Base-by-base conservation (phyloP, 1,140 invertebrate genomes). In the Drosophila tristis region DNA sequence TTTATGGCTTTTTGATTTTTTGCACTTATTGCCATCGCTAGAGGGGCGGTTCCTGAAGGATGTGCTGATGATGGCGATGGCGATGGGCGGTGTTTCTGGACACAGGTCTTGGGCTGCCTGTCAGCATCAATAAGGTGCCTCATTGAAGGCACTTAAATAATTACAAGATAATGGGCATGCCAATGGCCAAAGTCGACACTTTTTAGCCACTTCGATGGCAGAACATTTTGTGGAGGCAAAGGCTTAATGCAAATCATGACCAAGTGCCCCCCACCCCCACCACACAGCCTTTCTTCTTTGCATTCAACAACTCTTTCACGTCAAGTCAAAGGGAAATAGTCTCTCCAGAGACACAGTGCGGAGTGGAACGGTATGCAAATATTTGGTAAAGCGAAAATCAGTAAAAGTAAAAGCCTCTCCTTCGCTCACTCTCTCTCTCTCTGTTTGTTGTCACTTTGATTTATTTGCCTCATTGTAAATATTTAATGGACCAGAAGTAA, bases 1-100 rank as follows among this genome's bases (percentile, higher is more conserved):
- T 90, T 90, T 90, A 90, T 90, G 86, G 86, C 86, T 82, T 90
- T 90, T 90, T 90, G 86, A 90, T 90, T 90, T 90, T 68, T 90
- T 90, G 89, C 79, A 89, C 84, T 87, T 87, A 87, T 87, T 87
- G 84, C 79, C 72, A 63, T 42, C 54, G 55, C 43, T 29, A 20
- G 35, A 9, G 43, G 55, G 16, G 55, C 20, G 20, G 20, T 2
- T 16, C 29, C n/a, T 51, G 43, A 42, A 16, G 16, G n/a, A 20
- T 51, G 55, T 16, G 60, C 39, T 53, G 39, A n/a, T 26, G 6
- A 29, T 31, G 35, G 11, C 35, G 35, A 13, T 39, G 35, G 4
- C 31, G 31, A 11, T 39, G 11, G 35, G 35, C 35, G 29, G 42
- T 16, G 25, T 35, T 59, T 35, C 35, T 55, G 51, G 9, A 47